Percentiles rank a stretch among this genome's conserved stretches.
These are phyloP conservation scores for Pomacea maculata DNA, from an alignment of 1,140 invertebrate species.

Conservation along the genomic window DNA sequence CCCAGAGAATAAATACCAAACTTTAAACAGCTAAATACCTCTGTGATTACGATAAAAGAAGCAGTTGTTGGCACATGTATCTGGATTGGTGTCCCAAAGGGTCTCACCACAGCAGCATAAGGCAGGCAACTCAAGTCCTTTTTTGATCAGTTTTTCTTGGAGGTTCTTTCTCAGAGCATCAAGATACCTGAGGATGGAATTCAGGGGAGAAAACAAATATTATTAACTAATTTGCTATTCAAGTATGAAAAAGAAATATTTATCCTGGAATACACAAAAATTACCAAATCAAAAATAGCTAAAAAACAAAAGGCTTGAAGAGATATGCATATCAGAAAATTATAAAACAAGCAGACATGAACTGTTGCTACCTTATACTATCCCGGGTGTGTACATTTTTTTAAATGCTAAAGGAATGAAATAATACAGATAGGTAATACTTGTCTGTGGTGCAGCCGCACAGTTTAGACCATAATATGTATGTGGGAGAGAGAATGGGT, in stretches of 20 bases:
- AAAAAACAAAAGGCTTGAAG: neutral
- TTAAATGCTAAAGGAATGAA: too few species aligned
- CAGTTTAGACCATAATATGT: too few species aligned
- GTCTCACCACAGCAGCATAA: constrained; percentile 60
- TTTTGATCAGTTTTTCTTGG: constrained; percentile 48
- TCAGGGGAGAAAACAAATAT: constrained; percentile 5
- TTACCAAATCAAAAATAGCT: neutral
- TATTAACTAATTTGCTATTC: neutral
- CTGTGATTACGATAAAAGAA: constrained; percentile 62
- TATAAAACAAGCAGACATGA: neutral
- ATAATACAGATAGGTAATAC: too few species aligned
- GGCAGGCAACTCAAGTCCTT: constrained; percentile 50
- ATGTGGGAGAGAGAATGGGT: too few species aligned
- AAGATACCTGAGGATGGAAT: constrained; percentile 51
- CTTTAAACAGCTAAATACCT: constrained; percentile 39
- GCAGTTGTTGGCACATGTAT: constrained; percentile 64
- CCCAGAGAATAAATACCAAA: neutral
- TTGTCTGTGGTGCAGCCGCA: too few species aligned
- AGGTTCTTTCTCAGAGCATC: constrained; percentile 55
- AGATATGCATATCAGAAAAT: neutral
- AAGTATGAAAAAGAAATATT: neutral
- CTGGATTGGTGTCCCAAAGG: constrained; percentile 62
- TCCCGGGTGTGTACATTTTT: too few species aligned
- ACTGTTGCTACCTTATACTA: too few species aligned
- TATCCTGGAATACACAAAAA: neutral